These are phyloP conservation scores for Bolinopsis microptera DNA, from an alignment of 37 sponge, comb jelly and placozoan species.

Conservation along the genomic window DNA sequence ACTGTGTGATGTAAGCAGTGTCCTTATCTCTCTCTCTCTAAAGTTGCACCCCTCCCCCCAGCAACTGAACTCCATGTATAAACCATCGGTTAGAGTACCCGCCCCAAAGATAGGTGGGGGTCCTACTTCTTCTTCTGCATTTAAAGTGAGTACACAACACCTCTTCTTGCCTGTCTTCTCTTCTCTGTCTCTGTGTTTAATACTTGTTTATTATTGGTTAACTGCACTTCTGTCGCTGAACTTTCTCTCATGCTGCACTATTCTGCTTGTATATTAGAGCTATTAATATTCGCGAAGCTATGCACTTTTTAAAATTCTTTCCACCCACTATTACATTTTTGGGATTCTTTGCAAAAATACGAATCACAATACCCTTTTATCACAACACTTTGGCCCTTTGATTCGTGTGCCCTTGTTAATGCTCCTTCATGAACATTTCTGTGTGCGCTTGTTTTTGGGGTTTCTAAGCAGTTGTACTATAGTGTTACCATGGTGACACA, in stretches of 20 bases:
- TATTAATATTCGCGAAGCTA: not conserved
- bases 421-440: not conserved
- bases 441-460: not conserved
- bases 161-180: not conserved
- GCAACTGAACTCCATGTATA: conserved; percentile 57
- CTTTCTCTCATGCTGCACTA: not conserved
- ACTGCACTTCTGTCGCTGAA: not conserved
- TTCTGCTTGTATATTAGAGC: not conserved
- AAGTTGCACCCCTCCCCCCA: conserved; percentile 6
- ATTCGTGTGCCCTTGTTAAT: not conserved
- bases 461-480: not conserved
- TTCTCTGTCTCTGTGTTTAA: not conserved
- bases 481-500: no score
- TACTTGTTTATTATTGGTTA: not conserved
- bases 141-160: conserved; percentile 50
- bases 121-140: conserved; percentile 11
- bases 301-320: not conserved
- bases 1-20: no score
- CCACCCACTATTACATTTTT: not conserved
- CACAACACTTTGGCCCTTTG: not conserved
- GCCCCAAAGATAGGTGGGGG: conserved; percentile 29
- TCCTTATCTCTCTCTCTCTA: not conserved
- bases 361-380: not conserved
- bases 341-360: not conserved
- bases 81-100: not conserved